Evolutionary conservation across 2,113 vertebrate species (phyloP).

Genomic region (Apeltes quadracus): DNA sequence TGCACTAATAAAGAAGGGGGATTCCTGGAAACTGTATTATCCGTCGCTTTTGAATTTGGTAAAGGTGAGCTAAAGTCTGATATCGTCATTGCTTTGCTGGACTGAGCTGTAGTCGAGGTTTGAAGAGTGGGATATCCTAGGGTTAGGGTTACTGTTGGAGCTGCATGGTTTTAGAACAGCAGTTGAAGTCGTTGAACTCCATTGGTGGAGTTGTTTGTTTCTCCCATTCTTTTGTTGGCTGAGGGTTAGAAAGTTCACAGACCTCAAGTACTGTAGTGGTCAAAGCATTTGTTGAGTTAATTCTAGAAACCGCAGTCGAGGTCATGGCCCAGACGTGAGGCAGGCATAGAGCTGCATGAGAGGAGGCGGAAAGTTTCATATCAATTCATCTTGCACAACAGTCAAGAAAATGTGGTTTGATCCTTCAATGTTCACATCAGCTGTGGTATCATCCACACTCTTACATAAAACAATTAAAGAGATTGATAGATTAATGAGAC

Average conservation of each 20-base stretch:
- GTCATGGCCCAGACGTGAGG: background rate
- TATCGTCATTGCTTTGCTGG: background rate
- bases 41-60: background rate
- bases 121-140: background rate
- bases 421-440: background rate
- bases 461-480: background rate
- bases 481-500: background rate
- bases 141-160: no score
- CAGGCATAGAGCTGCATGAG: background rate
- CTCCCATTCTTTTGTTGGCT: background rate
- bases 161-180: background rate
- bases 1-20: background rate
- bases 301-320: background rate
- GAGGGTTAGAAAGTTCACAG: background rate
- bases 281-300: constrained; percentile 1
- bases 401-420: background rate
- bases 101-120: background rate
- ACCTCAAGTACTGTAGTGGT: background rate
- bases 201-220: background rate
- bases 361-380: background rate
- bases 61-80: background rate
- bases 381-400: background rate
- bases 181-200: background rate
- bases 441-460: background rate
- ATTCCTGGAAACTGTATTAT: background rate